A percentile compares a stretch with the other conserved stretches of the same genome.
These are phyloP conservation scores for Andrena dorsata DNA, from an alignment of 2,888 invertebrate genomes.

Conservation along the genomic window DNA sequence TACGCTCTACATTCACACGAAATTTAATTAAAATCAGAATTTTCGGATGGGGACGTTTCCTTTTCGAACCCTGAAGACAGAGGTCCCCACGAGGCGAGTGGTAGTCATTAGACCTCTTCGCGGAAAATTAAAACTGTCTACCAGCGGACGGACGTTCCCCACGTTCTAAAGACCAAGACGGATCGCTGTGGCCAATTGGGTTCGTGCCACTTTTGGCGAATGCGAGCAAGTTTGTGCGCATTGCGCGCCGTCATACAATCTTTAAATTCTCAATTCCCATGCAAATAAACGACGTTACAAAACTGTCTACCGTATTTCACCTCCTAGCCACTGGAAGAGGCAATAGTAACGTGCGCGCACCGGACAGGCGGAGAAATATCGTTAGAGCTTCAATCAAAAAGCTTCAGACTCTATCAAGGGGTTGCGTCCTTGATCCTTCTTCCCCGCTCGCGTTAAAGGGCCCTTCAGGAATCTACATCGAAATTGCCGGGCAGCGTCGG, in stretches of 20 bases:
- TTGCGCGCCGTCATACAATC: not conserved
- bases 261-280: no score
- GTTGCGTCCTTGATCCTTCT: slow-evolving; percentile 47
- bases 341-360: slow-evolving; percentile 3
- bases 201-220: slow-evolving; percentile 29
- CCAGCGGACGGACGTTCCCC: slow-evolving; percentile 29
- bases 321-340: not conserved
- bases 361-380: not conserved
- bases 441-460: slow-evolving; percentile 57
- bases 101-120: slow-evolving; percentile 27
- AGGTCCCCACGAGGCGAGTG: slow-evolving; percentile 25
- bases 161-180: slow-evolving; percentile 46
- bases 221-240: not conserved
- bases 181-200: slow-evolving; percentile 39
- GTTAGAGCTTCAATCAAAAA: slow-evolving; percentile 43
- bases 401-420: slow-evolving; percentile 23
- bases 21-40: not conserved
- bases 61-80: slow-evolving; percentile 9
- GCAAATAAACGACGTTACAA: not conserved
- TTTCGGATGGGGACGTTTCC: not conserved
- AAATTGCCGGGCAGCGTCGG: slow-evolving; percentile 67
- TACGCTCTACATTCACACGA: no score
- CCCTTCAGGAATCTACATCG: slow-evolving; percentile 70
- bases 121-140: slow-evolving; percentile 52
- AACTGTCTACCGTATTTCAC: no score